A percentile compares a stretch with the other conserved stretches of the same genome.
These are phyloP conservation scores for Scortum barcoo DNA, from an alignment of 2,113 vertebrate species.

Conservation along the genomic window DNA sequence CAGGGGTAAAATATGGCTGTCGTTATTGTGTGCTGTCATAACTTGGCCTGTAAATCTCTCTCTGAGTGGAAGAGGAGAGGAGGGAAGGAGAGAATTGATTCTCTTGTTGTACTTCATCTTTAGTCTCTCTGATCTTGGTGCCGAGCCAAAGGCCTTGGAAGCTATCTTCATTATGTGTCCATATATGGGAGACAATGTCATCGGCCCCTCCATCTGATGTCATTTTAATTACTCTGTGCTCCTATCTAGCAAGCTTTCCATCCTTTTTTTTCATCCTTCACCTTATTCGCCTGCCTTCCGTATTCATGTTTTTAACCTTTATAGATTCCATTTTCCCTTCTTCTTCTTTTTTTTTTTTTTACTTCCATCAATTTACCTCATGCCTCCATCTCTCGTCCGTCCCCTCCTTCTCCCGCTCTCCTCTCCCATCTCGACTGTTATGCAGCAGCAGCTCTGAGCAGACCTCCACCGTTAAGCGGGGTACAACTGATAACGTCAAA, in stretches of 20 bases:
- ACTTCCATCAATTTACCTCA: conserved; percentile 26
- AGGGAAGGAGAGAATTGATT: conserved; percentile 72
- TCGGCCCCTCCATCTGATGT: conserved; percentile 57
- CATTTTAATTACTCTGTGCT: conserved; percentile 67
- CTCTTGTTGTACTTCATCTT: conserved; percentile 73
- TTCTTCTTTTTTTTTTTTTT: conserved; percentile 1
- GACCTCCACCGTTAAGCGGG: conserved; percentile 68
- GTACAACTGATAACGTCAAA: conserved; percentile 79
- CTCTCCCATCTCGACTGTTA: conserved; percentile 33
- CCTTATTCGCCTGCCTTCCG: conserved; percentile 4
- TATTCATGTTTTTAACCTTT: conserved; percentile 29
- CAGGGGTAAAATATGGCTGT: conserved; percentile 75
- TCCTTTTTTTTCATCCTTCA: conserved; percentile 1
- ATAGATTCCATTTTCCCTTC: conserved; percentile 13
- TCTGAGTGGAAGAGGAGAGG: conserved; percentile 70
- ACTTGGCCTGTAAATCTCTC: conserved; percentile 79
- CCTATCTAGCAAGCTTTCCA: conserved; percentile 23
- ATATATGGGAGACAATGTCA: conserved; percentile 39
- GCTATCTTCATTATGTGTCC: conserved; percentile 67
- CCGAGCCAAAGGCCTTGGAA: conserved; percentile 72
- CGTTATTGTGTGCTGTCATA: conserved; percentile 80
- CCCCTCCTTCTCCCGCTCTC: conserved; percentile 4
- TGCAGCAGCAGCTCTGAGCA: conserved; percentile 60
- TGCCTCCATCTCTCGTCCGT: conserved; percentile 4
- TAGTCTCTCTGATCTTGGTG: conserved; percentile 65